A percentile compares a stretch with the other conserved stretches of the same genome.
phyloP scores from a whole-genome alignment of 2,888 invertebrate species.

The Euplagia quadripunctaria region DNA sequence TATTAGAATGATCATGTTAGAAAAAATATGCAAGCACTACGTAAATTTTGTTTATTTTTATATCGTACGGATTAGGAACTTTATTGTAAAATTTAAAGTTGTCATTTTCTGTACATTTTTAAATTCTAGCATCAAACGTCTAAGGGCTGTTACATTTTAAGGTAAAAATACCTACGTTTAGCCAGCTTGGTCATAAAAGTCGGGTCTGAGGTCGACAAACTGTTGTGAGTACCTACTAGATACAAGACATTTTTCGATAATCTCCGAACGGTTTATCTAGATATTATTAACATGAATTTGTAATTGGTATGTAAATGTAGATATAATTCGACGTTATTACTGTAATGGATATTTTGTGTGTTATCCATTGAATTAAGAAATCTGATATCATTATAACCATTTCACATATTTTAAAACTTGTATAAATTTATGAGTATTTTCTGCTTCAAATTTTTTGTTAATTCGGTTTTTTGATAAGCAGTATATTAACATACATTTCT shows the following conservation, averaged over 20 bases:
- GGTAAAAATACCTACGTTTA: conserved; percentile 61
- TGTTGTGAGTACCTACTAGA: neutral
- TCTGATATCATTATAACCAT: too few relatives aligned
- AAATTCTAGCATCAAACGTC: conserved; percentile 38
- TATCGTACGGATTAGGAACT: too few relatives aligned
- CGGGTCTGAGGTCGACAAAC: conserved; percentile 57
- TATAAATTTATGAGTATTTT: too few relatives aligned
- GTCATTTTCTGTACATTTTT: neutral
- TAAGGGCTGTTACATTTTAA: conserved; percentile 64
- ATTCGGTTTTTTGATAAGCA: neutral
- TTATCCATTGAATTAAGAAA: neutral
- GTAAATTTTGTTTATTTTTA: neutral
- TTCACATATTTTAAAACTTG: neutral
- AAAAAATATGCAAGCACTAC: neutral
- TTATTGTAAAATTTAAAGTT: neutral
- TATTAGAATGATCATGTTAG: neutral
- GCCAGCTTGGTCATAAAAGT: conserved; percentile 80
- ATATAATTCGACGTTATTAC: neutral
- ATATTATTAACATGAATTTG: neutral
- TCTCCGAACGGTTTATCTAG: neutral
- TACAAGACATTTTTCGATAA: neutral
- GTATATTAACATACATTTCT: neutral
- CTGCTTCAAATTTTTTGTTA: too few relatives aligned
- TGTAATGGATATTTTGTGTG: neutral
- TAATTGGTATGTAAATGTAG: neutral